These are phyloP conservation scores for Ctenochaetus hawaiiensis DNA, from an alignment of 2,797 vertebrate species.

Conservation along the genomic window DNA sequence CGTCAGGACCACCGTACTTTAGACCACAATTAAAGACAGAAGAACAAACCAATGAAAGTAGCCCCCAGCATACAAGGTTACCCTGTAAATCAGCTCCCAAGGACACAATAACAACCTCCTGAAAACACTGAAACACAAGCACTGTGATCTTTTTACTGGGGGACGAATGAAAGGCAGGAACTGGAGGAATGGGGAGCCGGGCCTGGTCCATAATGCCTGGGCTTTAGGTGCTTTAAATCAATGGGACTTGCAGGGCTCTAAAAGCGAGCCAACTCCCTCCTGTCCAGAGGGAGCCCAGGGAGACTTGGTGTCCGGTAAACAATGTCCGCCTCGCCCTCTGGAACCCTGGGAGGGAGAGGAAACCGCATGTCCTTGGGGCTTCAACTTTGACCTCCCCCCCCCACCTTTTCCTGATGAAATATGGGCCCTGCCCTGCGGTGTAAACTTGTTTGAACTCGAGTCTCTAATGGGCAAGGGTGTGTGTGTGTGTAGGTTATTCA, in stretches of 20 bases:
- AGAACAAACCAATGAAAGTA: slow-evolving; percentile 68
- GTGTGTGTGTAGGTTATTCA: slow-evolving; percentile 23
- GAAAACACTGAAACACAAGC: slow-evolving; percentile 71
- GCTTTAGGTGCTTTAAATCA: slow-evolving; percentile 83
- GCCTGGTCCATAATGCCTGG: slow-evolving; percentile 53
- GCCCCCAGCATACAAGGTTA: slow-evolving; percentile 64
- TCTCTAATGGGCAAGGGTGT: slow-evolving; percentile 64
- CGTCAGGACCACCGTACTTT: slow-evolving; percentile 32
- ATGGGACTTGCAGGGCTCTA: slow-evolving; percentile 79
- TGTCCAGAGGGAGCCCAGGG: slow-evolving; percentile 67
- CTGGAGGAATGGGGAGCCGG: slow-evolving; percentile 63
- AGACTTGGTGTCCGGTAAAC: slow-evolving; percentile 72
- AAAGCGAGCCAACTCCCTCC: slow-evolving; percentile 71
- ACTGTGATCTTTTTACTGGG: slow-evolving; percentile 81
- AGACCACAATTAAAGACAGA: slow-evolving; percentile 71
- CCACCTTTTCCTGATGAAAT: slow-evolving; percentile 70
- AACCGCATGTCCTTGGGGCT: slow-evolving; percentile 77
- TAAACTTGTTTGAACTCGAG: slow-evolving; percentile 79
- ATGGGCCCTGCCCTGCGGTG: slow-evolving; percentile 71
- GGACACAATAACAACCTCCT: slow-evolving; percentile 77
- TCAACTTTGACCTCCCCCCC: slow-evolving; percentile 81
- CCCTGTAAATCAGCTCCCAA: slow-evolving; percentile 80
- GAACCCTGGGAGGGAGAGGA: slow-evolving; percentile 77
- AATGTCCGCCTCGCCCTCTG: slow-evolving; percentile 66
- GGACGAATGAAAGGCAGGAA: slow-evolving; percentile 78